Conservation (phyloP, 1,140 invertebrate species). For the Drosophila sulfurigaster region DNA sequence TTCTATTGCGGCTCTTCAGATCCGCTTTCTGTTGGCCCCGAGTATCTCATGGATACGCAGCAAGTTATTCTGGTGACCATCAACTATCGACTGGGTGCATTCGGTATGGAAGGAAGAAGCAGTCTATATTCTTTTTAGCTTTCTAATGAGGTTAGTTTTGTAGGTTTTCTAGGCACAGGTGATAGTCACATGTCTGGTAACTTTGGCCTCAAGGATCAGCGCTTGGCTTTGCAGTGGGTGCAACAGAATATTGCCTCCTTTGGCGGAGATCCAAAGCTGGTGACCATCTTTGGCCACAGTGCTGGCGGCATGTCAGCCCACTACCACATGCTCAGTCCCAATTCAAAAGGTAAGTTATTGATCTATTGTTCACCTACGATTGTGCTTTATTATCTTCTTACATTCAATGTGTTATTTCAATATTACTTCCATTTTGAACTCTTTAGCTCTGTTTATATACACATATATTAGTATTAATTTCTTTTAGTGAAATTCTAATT, state of each 20-base stretch:
- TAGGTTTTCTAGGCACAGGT: slow-evolving; percentile 81
- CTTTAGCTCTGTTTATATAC: no score
- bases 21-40: slow-evolving; percentile 74
- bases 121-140: neutral
- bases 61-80: slow-evolving; percentile 86
- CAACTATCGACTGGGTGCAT: slow-evolving; percentile 86
- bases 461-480: no score
- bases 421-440: no score
- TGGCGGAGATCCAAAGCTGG: slow-evolving; percentile 89
- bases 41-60: slow-evolving; percentile 85
- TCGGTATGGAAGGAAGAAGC: slow-evolving; percentile 59
- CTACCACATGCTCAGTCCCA: slow-evolving; percentile 59
- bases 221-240: slow-evolving; percentile 70
- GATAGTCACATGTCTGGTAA: slow-evolving; percentile 85
- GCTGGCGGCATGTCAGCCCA: slow-evolving; percentile 87
- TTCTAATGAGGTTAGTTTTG: no score
- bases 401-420: no score
- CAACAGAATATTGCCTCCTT: slow-evolving; percentile 85
- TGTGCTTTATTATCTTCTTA: neutral
- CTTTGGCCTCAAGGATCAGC: slow-evolving; percentile 80
- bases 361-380: neutral
- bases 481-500: no score
- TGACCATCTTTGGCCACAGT: slow-evolving; percentile 92
- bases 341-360: slow-evolving; percentile 66
- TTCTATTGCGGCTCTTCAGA: slow-evolving; percentile 84